Evolutionary conservation across 2,113 vertebrate species (phyloP).

Genomic region (Microcebus tavaratra): DNA sequence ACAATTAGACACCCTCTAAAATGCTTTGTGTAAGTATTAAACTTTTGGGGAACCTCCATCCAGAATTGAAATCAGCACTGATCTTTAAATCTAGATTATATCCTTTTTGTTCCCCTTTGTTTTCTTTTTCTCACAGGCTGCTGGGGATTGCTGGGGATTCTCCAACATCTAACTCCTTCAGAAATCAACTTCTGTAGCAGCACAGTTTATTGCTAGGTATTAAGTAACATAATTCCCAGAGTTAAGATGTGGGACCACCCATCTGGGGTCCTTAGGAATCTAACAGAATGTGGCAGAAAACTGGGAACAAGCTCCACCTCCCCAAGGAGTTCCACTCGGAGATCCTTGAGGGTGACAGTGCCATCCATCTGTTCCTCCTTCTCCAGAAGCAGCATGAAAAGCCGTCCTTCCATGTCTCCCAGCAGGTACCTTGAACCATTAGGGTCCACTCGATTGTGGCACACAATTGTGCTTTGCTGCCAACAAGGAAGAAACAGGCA

Average conservation of each 20-base stretch:
- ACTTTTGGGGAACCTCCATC: background rate
- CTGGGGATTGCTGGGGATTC: background rate
- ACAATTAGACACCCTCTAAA: background rate
- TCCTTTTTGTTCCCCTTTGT: background rate
- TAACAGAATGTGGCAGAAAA: rapidly evolving
- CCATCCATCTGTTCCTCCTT: slow-evolving; percentile 99
- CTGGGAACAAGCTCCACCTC: slow-evolving; percentile 86
- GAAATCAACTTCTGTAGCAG: background rate
- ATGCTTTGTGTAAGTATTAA: background rate
- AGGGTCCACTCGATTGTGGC: slow-evolving; percentile 97
- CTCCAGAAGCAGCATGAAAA: slow-evolving; percentile 98
- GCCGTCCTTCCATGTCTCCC: slow-evolving; percentile 98
- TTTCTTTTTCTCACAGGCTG: background rate
- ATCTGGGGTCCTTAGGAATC: background rate
- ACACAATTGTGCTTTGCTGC: slow-evolving; percentile 99
- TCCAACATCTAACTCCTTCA: background rate
- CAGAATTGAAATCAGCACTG: background rate
- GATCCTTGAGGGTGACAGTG: slow-evolving; percentile 94
- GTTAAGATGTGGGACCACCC: background rate
- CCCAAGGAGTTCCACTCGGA: slow-evolving; percentile 96
- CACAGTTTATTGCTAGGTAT: background rate
- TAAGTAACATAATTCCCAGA: background rate
- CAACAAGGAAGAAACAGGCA: background rate
- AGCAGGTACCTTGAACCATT: slow-evolving; percentile 97
- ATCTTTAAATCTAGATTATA: background rate